These are phyloP conservation scores for Pogonophryne albipinna DNA, from an alignment of 2,797 vertebrate genomes.

Conservation along the genomic window DNA sequence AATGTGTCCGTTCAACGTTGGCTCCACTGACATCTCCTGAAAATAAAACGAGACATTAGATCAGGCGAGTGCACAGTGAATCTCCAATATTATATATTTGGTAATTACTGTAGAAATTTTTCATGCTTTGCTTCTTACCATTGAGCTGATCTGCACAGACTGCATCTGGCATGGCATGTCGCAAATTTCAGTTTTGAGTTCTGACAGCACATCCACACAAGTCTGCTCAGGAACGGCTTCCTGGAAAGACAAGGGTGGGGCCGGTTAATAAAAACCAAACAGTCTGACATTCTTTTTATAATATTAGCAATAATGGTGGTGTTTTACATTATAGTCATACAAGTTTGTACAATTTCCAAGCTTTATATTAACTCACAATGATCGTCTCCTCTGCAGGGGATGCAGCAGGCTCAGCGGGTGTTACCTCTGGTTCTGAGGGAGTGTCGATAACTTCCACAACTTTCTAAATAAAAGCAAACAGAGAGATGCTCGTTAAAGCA, in stretches of 20 bases:
- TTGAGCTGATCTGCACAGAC: slow-evolving; percentile 48
- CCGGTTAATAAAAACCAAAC: not conserved
- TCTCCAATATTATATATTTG: not conserved
- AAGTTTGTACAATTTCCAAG: not conserved
- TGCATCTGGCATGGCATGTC: slow-evolving; percentile 70
- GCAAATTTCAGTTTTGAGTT: slow-evolving; percentile 37
- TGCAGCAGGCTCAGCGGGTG: slow-evolving; percentile 28
- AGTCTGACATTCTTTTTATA: not conserved
- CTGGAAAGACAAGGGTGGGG: slow-evolving; percentile 19
- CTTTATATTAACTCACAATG: slow-evolving; percentile 44
- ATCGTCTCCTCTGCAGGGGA: slow-evolving; percentile 47
- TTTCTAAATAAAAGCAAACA: slow-evolving; percentile 50
- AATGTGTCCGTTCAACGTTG: slow-evolving; percentile 71
- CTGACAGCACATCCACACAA: slow-evolving; percentile 43
- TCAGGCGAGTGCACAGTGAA: not conserved
- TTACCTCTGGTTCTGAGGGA: slow-evolving; percentile 41
- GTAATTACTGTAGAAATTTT: not conserved
- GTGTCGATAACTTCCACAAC: slow-evolving; percentile 33
- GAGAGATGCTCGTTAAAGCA: not conserved
- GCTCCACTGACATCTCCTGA: slow-evolving; percentile 72
- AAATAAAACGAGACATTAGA: not conserved
- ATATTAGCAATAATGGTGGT: too few relatives aligned
- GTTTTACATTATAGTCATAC: too few relatives aligned
- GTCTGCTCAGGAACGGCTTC: slow-evolving; percentile 43
- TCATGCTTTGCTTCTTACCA: slow-evolving; percentile 34